These are phyloP conservation scores for Rhagium mordax DNA, from an alignment of 2,888 invertebrate species.

Conservation along the genomic window DNA sequence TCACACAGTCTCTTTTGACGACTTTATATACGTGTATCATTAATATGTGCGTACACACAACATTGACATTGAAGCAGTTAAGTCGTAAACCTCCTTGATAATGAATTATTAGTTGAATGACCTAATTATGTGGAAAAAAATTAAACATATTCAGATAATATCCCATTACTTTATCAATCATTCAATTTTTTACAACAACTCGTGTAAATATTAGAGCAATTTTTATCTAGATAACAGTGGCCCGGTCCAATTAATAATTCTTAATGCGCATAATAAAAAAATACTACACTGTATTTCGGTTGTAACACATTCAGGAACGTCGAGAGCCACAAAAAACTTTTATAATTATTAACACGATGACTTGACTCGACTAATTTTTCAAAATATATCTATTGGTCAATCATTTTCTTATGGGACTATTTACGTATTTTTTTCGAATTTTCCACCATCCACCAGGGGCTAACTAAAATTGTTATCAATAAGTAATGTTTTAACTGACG, in stretches of 20 bases:
- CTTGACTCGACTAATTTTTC: too few relatives aligned
- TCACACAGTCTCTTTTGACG: neutral
- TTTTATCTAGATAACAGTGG: neutral
- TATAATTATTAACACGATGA: too few relatives aligned
- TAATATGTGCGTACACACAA: neutral
- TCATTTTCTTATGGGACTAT: too few relatives aligned
- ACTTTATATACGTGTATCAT: neutral
- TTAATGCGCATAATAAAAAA: neutral
- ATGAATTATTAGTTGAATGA: slow-evolving; percentile 12
- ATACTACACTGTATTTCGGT: neutral
- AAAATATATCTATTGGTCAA: too few relatives aligned
- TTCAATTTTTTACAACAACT: neutral
- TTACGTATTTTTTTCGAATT: too few relatives aligned
- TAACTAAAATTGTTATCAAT: too few relatives aligned
- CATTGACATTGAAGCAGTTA: slow-evolving; percentile 21
- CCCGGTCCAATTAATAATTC: neutral
- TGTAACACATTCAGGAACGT: neutral
- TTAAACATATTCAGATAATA: neutral
- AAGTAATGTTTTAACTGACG: too few relatives aligned
- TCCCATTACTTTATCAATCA: neutral
- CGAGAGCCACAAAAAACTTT: neutral
- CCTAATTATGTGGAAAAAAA: slow-evolving; percentile 1
- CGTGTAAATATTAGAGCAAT: neutral
- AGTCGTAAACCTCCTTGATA: slow-evolving; percentile 14
- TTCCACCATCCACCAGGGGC: too few relatives aligned